Base-by-base conservation (phyloP, 2,797 vertebrate genomes). In the Gallinago solitaria region DNA sequence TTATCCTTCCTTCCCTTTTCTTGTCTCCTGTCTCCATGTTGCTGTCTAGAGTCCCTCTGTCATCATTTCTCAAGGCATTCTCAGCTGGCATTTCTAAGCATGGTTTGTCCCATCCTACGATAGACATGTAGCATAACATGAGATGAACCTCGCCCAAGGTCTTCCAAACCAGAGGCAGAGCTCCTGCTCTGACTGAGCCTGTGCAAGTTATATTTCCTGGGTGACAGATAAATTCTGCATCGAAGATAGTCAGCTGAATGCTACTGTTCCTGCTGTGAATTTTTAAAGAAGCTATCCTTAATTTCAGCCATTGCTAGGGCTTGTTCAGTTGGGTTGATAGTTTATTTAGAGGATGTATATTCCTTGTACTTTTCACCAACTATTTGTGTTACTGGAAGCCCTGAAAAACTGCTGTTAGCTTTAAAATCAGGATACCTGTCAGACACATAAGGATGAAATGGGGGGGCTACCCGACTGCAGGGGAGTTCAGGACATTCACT, bases 71-170 rank as follows among this genome's bases (percentile, higher is more conserved):
- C 11, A 41, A 28, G 75, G 50, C 16, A 27, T 65, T 78, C 25
- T 94, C 27, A 67, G 6, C 54, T n/a, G 64, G 63, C 30, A 5
- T 70, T 91, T 59, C 60, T 48, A 76, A 51, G 69, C 37, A 37
- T 1, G 3, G 8, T 19, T 47, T 92, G 41, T 48, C 59, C 60
- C 43, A 18, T 43, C 19, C 67, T 60, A 27, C 57, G 24, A n/a
- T 8, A 75, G 70, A 27, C 35, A 9, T 6, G 25, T 14, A 12
- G 15, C n/a, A 11, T 2, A n/a, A 71, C 0, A 0, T 35, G 81
- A 37, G 60, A 14, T 51, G 61, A 88, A 78, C 61, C 57, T 57
- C 8, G 4, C 53, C 41, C 50, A 53, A n/a, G 20, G 43, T 54
- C 37, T 54, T 41, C 69, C 59, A 57, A 20, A 32, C 21, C 43